These are phyloP conservation scores for Nasonia vitripennis DNA, from an alignment of 1,140 invertebrate genomes.

Conservation along the genomic window DNA sequence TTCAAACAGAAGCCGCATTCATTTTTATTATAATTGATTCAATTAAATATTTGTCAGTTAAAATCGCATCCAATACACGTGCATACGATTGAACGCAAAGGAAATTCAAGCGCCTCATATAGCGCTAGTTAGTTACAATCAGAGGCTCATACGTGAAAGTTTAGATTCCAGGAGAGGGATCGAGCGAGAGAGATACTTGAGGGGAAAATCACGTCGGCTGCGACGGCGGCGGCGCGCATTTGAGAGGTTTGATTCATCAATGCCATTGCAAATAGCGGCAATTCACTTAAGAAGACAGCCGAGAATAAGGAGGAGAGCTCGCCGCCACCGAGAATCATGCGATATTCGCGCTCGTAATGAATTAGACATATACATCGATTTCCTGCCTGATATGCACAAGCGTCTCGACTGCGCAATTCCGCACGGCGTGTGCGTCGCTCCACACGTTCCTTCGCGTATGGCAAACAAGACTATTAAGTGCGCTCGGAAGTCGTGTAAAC, in stretches of 20 bases:
- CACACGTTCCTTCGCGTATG: neutral
- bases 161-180: neutral
- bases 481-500: neutral
- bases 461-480: conserved; percentile 34
- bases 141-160: neutral
- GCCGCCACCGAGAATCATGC: neutral
- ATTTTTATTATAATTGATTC: too few relatives aligned
- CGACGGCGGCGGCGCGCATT: neutral
- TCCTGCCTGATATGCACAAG: neutral
- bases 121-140: too few relatives aligned
- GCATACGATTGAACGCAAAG: too few relatives aligned
- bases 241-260: conserved; percentile 29
- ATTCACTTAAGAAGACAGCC: conserved; percentile 32
- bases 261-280: conserved; percentile 23
- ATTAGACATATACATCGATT: conserved; percentile 29
- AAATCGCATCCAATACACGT: too few relatives aligned
- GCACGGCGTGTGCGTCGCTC: neutral
- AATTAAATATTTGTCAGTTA: too few relatives aligned
- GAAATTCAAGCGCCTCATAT: too few relatives aligned
- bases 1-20: too few relatives aligned
- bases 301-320: conserved; percentile 3
- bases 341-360: conserved; percentile 21
- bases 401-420: neutral
- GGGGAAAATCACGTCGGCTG: neutral
- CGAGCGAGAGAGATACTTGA: too few relatives aligned